phyloP scores from a whole-genome alignment of 37 sponge, comb jelly and placozoan genomes.

The Tethya wilhelma region DNA sequence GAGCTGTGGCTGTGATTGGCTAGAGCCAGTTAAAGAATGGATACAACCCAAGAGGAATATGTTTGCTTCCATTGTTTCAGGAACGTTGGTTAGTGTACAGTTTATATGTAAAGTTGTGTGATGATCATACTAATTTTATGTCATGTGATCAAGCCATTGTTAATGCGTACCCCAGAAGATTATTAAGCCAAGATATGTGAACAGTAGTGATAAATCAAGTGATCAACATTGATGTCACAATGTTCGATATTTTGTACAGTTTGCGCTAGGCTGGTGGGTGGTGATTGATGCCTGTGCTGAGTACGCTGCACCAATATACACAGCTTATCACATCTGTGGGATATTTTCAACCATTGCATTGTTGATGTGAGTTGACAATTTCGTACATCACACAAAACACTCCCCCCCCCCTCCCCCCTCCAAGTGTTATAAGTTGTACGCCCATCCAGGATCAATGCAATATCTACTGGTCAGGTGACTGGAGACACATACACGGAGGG shows the following conservation, averaged over 20 bases:
- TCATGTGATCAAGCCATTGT: neutral
- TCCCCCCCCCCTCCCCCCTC: neutral
- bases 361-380: conserved; percentile 70
- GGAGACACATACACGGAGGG: conserved; percentile 85
- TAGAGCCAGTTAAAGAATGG: conserved; percentile 62
- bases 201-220: no score
- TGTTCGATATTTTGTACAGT: conserved; percentile 35
- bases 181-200: no score
- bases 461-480: conserved; percentile 81
- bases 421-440: neutral
- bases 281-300: conserved; percentile 80
- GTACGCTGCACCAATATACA: conserved; percentile 59
- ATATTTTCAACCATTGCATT: conserved; percentile 80
- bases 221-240: neutral
- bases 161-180: no score
- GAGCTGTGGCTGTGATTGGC: conserved; percentile 48
- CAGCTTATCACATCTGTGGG: conserved; percentile 78
- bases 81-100: conserved; percentile 49
- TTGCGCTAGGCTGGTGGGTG: conserved; percentile 91
- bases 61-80: conserved; percentile 69
- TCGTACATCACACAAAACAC: neutral
- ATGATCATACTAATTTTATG: neutral
- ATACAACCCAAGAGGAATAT: conserved; percentile 63
- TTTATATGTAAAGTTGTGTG: conserved; percentile 7
- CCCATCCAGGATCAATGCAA: conserved; percentile 81